phyloP scores from a whole-genome alignment of 2,113 vertebrate genomes.

The Rhagologus leucostigma region DNA sequence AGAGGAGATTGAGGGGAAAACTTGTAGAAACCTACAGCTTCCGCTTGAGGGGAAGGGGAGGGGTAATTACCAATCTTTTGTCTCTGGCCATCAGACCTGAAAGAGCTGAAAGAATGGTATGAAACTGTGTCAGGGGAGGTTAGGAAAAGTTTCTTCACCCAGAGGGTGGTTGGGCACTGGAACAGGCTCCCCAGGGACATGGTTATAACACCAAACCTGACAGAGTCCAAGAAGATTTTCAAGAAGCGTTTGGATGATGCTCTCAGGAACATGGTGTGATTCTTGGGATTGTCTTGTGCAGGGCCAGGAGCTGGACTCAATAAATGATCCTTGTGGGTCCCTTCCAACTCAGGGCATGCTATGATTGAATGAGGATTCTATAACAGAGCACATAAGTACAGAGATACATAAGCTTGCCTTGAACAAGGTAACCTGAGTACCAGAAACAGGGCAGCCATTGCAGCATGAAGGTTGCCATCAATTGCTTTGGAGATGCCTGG shows the following conservation, averaged over 20 bases:
- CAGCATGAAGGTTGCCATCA: fast-evolving
- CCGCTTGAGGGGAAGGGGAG: neutral
- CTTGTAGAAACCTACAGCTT: neutral
- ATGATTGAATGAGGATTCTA: neutral
- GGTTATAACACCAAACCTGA: neutral
- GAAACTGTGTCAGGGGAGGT: neutral
- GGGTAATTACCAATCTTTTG: neutral
- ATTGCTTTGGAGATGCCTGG: neutral
- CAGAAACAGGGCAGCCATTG: neutral
- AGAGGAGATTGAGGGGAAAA: neutral
- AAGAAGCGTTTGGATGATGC: neutral
- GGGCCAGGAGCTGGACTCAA: neutral
- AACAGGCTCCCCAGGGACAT: neutral
- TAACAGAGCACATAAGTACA: neutral
- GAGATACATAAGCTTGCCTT: neutral
- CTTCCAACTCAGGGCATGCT: neutral
- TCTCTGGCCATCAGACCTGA: neutral
- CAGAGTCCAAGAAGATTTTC: neutral
- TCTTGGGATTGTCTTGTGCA: neutral
- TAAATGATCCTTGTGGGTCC: neutral
- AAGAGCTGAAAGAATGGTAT: neutral
- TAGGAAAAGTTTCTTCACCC: neutral
- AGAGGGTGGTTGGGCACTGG: neutral
- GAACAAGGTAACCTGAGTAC: neutral
- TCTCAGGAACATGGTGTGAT: neutral